Percentiles rank a stretch among this genome's conserved stretches.
Conservation (phyloP, 2,113 vertebrate species). For the Cnemophilus loriae region DNA sequence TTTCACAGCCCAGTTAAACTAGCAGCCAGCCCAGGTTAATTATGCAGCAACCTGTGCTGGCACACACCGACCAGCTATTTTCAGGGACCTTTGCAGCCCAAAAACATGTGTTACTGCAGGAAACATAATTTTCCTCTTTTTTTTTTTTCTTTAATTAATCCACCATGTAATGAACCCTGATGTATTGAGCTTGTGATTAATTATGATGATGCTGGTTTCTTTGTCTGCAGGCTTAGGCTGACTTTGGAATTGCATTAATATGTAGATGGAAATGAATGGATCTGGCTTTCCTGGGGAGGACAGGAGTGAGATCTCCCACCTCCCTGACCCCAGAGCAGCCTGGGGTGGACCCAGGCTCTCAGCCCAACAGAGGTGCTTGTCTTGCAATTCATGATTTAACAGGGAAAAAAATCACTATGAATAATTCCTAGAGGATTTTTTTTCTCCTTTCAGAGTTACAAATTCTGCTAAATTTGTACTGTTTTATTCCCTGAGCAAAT, state of each 20-base stretch:
- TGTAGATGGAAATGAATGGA: neutral
- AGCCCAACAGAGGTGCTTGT: neutral
- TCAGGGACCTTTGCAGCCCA: neutral
- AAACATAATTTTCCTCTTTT: rapidly evolving
- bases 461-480: neutral
- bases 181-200: neutral
- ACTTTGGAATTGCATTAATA: neutral
- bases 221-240: neutral
- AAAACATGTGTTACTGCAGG: neutral
- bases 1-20: neutral
- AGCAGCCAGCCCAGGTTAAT: neutral
- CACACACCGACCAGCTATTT: neutral
- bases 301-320: neutral
- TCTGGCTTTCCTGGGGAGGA: neutral
- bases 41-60: neutral
- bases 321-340: neutral
- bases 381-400: neutral
- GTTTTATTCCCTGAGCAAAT: neutral
- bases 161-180: neutral
- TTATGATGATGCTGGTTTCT: neutral
- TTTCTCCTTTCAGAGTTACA: neutral
- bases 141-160: neutral
- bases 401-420: neutral
- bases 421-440: neutral
- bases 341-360: neutral